Percentiles rank a stretch among this genome's conserved stretches.
These are phyloP conservation scores for Penaeus indicus DNA, from an alignment of 1,140 invertebrate species.

Conservation along the genomic window DNA sequence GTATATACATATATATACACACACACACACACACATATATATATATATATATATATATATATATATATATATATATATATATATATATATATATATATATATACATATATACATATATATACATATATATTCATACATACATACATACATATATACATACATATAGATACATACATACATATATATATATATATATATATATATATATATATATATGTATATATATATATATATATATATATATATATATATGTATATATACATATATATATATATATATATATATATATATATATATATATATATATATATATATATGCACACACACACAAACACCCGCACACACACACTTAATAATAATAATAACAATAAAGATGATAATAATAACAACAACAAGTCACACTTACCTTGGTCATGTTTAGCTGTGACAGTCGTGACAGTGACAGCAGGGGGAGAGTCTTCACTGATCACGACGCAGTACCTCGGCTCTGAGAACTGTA, in stretches of 20 bases:
- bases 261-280: too few relatives aligned
- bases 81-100: conserved; percentile 22
- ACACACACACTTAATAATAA: background rate
- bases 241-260: too few relatives aligned
- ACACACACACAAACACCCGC: background rate
- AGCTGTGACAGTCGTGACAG: background rate
- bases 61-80: conserved; percentile 19
- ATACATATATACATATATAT: conserved; percentile 19
- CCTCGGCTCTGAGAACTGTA: background rate
- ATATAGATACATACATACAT: too few relatives aligned
- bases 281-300: too few relatives aligned
- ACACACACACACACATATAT: background rate
- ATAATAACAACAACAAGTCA: background rate
- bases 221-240: too few relatives aligned
- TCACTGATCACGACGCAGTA: background rate
- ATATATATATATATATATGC: background rate
- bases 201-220: too few relatives aligned
- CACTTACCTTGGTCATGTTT: background rate
- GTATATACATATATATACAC: background rate
- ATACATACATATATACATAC: too few relatives aligned
- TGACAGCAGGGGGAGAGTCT: background rate
- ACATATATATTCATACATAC: background rate
- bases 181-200: too few relatives aligned
- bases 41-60: background rate
- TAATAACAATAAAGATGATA: background rate